phyloP scores from a whole-genome alignment of 2,888 invertebrate species.

The Coelinius sp. region DNA sequence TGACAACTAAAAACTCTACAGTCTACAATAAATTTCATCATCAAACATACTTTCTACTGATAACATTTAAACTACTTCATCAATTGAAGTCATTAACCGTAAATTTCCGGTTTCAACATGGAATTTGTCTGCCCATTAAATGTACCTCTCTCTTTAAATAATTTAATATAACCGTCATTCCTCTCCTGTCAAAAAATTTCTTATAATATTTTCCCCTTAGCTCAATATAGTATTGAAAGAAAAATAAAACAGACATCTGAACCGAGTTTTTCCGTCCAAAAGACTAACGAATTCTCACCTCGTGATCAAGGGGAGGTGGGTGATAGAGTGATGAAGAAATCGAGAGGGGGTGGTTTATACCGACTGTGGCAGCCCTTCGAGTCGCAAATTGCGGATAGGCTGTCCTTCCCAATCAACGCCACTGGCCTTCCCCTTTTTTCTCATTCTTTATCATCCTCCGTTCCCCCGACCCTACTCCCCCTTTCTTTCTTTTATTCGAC shows the following conservation, averaged over 20 bases:
- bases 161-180: background rate
- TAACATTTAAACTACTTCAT: too few relatives aligned
- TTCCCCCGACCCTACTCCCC: background rate
- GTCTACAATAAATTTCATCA: too few relatives aligned
- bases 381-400: slow-evolving; percentile 64
- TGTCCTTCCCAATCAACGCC: slow-evolving; percentile 64
- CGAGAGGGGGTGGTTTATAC: slow-evolving; percentile 28
- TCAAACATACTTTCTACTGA: too few relatives aligned
- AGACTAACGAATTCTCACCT: slow-evolving; percentile 63
- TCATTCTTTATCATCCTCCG: slow-evolving; percentile 51
- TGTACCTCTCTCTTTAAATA: background rate
- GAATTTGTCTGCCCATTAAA: too few relatives aligned
- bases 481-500: slow-evolving; percentile 33
- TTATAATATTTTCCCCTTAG: background rate
- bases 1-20: background rate
- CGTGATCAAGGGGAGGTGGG: slow-evolving; percentile 19
- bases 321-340: background rate
- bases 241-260: slow-evolving; percentile 40
- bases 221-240: background rate
- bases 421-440: slow-evolving; percentile 40
- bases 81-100: too few relatives aligned
- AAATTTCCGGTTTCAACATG: too few relatives aligned
- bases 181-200: too few relatives aligned
- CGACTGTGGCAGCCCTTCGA: slow-evolving; percentile 44
- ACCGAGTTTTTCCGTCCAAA: slow-evolving; percentile 53